Evolutionary conservation across 2,888 invertebrate species (phyloP).

Genomic region (Anthrax anthrax): DNA sequence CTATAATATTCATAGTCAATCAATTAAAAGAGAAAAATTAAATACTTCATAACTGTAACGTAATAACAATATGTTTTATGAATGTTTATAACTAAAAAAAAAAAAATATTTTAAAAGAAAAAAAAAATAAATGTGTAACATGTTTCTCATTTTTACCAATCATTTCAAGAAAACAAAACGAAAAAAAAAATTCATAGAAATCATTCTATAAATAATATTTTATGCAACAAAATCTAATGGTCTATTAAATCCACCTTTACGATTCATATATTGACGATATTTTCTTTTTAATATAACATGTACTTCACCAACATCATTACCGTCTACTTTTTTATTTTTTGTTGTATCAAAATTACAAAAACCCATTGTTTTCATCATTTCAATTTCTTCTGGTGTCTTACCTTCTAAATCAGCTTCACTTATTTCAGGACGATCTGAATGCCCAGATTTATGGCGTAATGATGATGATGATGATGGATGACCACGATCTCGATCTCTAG

Average conservation of each 20-base stretch:
- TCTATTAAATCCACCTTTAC: constrained; percentile 97
- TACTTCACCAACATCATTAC: constrained; percentile 87
- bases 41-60: too few relatives aligned
- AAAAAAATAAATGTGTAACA: too few relatives aligned
- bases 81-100: too few relatives aligned
- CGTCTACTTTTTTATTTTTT: constrained; percentile 89
- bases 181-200: background rate
- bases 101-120: too few relatives aligned
- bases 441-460: constrained; percentile 17
- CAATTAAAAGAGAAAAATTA: too few relatives aligned
- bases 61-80: too few relatives aligned
- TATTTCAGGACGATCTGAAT: constrained; percentile 41
- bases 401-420: constrained; percentile 79
- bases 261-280: constrained; percentile 98
- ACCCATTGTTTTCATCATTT: constrained; percentile 94
- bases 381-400: constrained; percentile 79
- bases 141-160: too few relatives aligned
- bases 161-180: background rate
- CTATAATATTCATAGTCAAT: too few relatives aligned
- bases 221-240: constrained; percentile 92
- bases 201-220: too few relatives aligned
- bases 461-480: constrained; percentile 23
- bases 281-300: constrained; percentile 92
- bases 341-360: constrained; percentile 93
- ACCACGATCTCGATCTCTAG: constrained; percentile 18